phyloP scores from a whole-genome alignment of 35 echinoderm and acorn worm genomes.

The Ptychodera flava region DNA sequence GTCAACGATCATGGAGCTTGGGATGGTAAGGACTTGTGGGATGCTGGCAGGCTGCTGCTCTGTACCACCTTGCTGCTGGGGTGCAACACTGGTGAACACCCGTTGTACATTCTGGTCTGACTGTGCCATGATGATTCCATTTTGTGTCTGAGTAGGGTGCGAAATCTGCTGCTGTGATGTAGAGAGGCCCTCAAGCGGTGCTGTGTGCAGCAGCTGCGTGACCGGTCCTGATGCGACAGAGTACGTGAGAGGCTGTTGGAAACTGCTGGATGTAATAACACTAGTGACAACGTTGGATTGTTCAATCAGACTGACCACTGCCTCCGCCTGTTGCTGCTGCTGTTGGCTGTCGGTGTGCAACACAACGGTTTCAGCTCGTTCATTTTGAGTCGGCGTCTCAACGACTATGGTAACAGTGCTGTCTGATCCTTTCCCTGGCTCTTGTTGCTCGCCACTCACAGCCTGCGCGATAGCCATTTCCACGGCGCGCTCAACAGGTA shows the following conservation, averaged over 20 bases:
- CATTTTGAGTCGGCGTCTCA: not conserved
- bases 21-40: not conserved
- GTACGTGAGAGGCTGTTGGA: not conserved
- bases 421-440: not conserved
- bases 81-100: not conserved
- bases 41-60: not conserved
- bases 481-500: not conserved
- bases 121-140: not conserved
- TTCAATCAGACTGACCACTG: not conserved
- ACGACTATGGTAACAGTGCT: not conserved
- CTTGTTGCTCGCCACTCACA: not conserved
- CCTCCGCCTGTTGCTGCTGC: not conserved
- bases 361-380: not conserved
- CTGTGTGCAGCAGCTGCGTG: not conserved
- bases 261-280: not conserved
- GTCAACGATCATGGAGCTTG: not conserved
- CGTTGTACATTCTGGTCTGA: not conserved
- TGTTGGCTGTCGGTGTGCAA: not conserved
- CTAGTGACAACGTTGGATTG: not conserved
- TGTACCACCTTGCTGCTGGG: not conserved
- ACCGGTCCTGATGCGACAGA: not conserved
- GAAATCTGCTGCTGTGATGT: not conserved
- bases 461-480: not conserved
- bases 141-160: not conserved
- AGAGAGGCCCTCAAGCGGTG: not conserved